These are phyloP conservation scores for Epinotia demarniana DNA, from an alignment of 2,888 invertebrate species.

Conservation along the genomic window DNA sequence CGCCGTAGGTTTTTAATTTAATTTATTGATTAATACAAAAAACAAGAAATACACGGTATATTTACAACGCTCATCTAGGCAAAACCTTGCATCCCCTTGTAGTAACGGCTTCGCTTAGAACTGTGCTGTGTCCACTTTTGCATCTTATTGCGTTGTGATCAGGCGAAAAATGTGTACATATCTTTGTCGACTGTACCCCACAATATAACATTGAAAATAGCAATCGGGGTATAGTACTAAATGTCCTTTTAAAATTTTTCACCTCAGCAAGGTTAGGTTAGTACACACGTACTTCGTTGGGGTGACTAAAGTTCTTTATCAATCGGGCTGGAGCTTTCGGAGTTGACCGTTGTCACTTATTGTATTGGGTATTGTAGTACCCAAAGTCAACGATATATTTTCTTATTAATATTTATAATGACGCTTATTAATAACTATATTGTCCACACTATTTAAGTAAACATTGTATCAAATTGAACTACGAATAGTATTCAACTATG, in stretches of 20 bases:
- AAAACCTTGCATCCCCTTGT: too few relatives aligned
- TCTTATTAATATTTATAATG: not conserved
- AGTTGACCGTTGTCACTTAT: not conserved
- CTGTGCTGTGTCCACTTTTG: too few relatives aligned
- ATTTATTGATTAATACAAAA: too few relatives aligned
- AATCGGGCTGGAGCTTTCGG: not conserved
- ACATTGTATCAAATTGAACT: constrained; percentile 3
- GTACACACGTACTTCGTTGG: not conserved
- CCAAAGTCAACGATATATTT: not conserved
- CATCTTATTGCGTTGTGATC: too few relatives aligned
- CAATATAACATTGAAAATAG: not conserved
- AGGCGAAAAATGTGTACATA: too few relatives aligned
- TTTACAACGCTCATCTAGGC: too few relatives aligned
- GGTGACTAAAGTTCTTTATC: not conserved
- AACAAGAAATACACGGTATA: too few relatives aligned
- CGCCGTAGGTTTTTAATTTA: not conserved
- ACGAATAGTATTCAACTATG: not conserved
- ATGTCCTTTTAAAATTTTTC: not conserved
- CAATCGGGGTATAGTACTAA: not conserved
- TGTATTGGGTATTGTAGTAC: constrained; percentile 8
- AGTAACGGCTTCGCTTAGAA: too few relatives aligned
- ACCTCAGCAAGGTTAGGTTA: not conserved
- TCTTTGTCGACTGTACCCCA: not conserved
- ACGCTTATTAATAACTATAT: not conserved
- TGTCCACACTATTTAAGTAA: not conserved